These are phyloP conservation scores for Aphaenogaster floridana DNA, from an alignment of 1,140 invertebrate genomes.

Conservation along the genomic window DNA sequence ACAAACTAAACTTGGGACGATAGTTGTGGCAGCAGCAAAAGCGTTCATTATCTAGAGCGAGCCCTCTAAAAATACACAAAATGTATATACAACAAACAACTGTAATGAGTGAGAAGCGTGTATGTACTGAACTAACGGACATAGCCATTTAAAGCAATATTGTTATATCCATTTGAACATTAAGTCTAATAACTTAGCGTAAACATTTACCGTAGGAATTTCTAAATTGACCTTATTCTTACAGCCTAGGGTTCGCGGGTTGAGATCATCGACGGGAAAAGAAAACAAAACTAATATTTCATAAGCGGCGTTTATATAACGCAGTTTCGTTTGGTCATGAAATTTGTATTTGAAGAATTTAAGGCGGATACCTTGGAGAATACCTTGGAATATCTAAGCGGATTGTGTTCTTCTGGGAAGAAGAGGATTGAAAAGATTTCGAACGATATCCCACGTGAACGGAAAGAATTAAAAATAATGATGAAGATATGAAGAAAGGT, in stretches of 20 bases:
- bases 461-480: conserved; percentile 44
- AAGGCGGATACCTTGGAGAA: background rate
- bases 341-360: background rate
- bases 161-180: conserved; percentile 26
- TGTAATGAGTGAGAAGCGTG: conserved; percentile 16
- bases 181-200: background rate
- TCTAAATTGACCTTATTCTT: conserved; percentile 1
- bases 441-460: background rate
- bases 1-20: background rate
- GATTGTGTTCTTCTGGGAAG: background rate
- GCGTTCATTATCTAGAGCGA: conserved; percentile 9
- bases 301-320: background rate
- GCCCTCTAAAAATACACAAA: conserved; percentile 4
- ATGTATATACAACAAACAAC: background rate
- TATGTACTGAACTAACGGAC: background rate
- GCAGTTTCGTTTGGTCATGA: background rate
- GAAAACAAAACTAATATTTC: background rate
- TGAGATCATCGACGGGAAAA: background rate
- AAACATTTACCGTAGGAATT: conserved; percentile 4
- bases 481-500: conserved; percentile 4
- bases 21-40: background rate
- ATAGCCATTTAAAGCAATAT: conserved; percentile 24
- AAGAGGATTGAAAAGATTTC: background rate
- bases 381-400: background rate
- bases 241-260: background rate